Evolutionary conservation across 2,797 vertebrate genomes (phyloP).

Genomic region (Epinephelus coioides): DNA sequence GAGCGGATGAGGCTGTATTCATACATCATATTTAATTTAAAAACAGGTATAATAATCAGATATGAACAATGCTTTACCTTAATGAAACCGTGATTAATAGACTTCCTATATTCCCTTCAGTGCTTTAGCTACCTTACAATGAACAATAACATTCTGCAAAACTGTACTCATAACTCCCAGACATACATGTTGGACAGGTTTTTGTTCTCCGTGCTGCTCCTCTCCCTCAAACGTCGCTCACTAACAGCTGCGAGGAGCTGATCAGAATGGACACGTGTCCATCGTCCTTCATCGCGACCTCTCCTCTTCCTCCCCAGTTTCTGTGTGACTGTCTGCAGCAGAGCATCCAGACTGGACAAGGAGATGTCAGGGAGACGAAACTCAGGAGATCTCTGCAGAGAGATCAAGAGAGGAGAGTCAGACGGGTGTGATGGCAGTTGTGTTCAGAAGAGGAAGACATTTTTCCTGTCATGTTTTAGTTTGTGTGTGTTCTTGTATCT

Average conservation of each 20-base stretch:
- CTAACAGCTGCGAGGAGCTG: slow-evolving; percentile 16
- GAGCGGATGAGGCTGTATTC: neutral
- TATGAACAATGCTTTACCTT: neutral
- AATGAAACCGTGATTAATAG: neutral
- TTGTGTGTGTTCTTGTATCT: neutral
- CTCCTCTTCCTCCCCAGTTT: slow-evolving; percentile 55
- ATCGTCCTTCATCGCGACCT: slow-evolving; percentile 6
- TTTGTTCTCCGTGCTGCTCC: neutral
- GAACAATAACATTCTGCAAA: neutral
- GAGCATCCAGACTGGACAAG: slow-evolving; percentile 57
- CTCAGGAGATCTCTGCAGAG: slow-evolving; percentile 48
- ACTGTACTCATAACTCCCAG: neutral
- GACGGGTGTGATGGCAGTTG: neutral
- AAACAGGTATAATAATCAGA: neutral
- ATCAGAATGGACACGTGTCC: slow-evolving; percentile 29
- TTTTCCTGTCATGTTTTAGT: neutral
- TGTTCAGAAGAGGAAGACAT: neutral
- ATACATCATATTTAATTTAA: neutral
- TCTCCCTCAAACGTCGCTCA: slow-evolving; percentile 30
- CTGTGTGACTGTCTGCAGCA: slow-evolving; percentile 64
- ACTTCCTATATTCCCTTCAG: neutral
- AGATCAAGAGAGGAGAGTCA: neutral
- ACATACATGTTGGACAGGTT: neutral
- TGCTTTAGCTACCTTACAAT: neutral
- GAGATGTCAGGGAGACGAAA: slow-evolving; percentile 67